Evolutionary conservation across 2,113 vertebrate species (phyloP), one percentile per base, ranked within the genome.

Genomic region (Agelaius tricolor): DNA sequence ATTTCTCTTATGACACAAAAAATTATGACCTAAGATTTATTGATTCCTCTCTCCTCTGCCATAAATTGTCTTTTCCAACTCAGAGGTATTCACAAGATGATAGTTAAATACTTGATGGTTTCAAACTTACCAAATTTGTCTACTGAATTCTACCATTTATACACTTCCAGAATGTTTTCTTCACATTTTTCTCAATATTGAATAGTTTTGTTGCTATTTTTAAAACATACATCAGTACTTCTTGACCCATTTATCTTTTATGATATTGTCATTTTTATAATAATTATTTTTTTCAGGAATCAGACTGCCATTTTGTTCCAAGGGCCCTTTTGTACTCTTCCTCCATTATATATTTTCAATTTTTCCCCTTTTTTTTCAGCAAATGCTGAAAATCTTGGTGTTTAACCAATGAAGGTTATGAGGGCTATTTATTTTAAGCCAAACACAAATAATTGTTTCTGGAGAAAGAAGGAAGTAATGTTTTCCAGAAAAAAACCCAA

Each of bases 161-260:
- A 89, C 8, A 84, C 61, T 87, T 82, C 26, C 59, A 87, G 51
- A 82, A 89, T 84, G 85, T 74, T 55, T 85, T 77, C 35, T 92
- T 81, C 14, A 81, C 49, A 22, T 71, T 92, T 92, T 31, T 90
- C 31, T 93, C 83, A 94, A 15, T 81, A 90, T 90, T 84, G 15
- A 93, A 91, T 44, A 46, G 65, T 63, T 54, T 66, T 72, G 6
- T 55, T 47, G 10, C 4, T 59, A 73, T 4, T 87, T 87, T 93
- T 92, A 68, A 97, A 92, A 80, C 28, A 6, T 72, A 77, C 10
- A 55, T 11, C 39, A 57, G 4, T 75, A 27, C 9, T 91, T 89
- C 26, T 87, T 87, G 37, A 30, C 0, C 10, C 5, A 33, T 21
- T 63, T 61, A 26, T 27, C 9, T 80, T 94, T 94, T 63, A 74